Conservation (phyloP, 2,888 invertebrate species). For the Aelia acuminata region DNA sequence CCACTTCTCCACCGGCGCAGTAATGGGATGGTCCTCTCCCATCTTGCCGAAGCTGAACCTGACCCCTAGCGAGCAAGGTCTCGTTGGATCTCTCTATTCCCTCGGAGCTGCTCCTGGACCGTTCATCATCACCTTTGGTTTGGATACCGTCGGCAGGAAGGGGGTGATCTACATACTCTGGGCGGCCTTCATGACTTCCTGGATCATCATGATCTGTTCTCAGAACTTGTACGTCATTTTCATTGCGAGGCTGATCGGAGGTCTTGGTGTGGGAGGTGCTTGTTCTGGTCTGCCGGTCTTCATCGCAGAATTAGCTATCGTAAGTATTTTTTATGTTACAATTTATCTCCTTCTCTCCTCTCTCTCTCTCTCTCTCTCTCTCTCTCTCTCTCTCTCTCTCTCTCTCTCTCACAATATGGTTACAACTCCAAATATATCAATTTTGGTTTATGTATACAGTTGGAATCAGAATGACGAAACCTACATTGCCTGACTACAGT, state of each 20-base stretch:
- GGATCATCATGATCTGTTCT: constrained; percentile 60
- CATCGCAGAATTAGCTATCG: constrained; percentile 55
- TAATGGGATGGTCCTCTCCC: constrained; percentile 63
- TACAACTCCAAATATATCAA: no score
- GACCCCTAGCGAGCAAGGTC: constrained; percentile 54
- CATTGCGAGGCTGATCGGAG: constrained; percentile 45
- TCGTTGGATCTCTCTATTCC: constrained; percentile 62
- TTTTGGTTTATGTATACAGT: no score
- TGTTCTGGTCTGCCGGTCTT: constrained; percentile 49
- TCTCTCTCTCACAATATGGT: no score
- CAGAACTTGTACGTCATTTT: constrained; percentile 50
- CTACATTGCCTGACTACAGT: no score
- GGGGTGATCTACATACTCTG: constrained; percentile 58
- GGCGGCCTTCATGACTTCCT: constrained; percentile 60
- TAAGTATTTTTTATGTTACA: constrained; percentile 2
- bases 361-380: no score
- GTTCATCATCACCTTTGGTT: constrained; percentile 63
- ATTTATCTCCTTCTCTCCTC: no score
- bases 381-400: no score
- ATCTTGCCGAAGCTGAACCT: constrained; percentile 62
- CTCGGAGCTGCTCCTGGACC: constrained; percentile 63
- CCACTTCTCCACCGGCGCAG: constrained; percentile 54
- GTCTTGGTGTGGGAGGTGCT: constrained; percentile 53
- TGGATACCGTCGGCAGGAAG: constrained; percentile 65
- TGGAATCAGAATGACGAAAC: no score